Percentiles rank a stretch among this genome's conserved stretches.
Evolutionary conservation across 2,113 vertebrate species (phyloP).

Genomic region (Pogona vitticeps): DNA sequence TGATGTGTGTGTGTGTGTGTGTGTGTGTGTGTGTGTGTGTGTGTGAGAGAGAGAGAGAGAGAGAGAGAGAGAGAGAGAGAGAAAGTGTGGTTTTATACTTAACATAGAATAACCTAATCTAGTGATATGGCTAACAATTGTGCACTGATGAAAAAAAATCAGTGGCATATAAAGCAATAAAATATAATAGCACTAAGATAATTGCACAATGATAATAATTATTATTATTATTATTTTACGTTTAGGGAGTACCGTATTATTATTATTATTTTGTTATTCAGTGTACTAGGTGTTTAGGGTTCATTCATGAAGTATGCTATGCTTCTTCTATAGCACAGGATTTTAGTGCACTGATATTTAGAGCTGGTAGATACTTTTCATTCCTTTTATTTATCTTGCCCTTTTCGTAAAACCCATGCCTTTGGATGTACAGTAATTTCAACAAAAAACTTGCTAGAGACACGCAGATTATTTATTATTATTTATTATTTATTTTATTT

Average conservation of each 20-base stretch:
- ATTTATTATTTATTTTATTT: too few relatives aligned
- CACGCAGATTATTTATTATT: too few relatives aligned
- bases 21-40: too few relatives aligned
- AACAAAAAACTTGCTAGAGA: too few relatives aligned
- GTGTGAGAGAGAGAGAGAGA: too few relatives aligned
- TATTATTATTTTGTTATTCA: not conserved
- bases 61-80: too few relatives aligned
- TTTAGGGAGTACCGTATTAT: not conserved
- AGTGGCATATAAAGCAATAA: not conserved
- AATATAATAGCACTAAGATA: slow-evolving; percentile 5
- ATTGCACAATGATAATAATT: not conserved
- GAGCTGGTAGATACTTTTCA: not conserved
- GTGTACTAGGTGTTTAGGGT: not conserved
- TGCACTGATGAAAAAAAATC: not conserved
- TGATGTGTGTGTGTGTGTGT: not conserved
- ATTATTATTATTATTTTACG: not conserved
- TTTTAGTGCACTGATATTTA: slow-evolving; percentile 2
- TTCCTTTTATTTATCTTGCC: not conserved
- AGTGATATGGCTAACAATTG: not conserved
- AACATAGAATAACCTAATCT: not conserved
- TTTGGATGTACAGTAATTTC: too few relatives aligned
- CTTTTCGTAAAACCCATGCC: too few relatives aligned
- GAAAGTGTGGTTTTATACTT: not conserved
- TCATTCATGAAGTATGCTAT: not conserved
- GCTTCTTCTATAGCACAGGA: not conserved